Percentiles rank a stretch among this genome's conserved stretches.
Conservation (phyloP, 2,797 vertebrate species). For the Helarctos malayanus region DNA sequence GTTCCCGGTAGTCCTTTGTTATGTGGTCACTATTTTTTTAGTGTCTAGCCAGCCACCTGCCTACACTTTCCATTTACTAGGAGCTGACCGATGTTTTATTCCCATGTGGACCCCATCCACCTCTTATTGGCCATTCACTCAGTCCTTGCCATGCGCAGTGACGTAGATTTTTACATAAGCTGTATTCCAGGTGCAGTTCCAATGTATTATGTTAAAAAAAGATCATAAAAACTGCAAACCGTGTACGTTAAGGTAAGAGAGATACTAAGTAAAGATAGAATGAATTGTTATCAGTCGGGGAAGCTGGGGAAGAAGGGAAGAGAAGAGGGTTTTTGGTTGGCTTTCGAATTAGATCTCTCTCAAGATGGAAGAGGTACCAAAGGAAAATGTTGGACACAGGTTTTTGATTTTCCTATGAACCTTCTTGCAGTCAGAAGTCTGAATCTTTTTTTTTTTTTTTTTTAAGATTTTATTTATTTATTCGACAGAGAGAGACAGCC, state of each 20-base stretch:
- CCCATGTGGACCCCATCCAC: neutral
- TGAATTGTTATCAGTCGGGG: neutral
- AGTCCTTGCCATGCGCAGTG: neutral
- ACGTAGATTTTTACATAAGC: neutral
- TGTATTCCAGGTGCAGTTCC: constrained; percentile 12
- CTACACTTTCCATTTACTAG: neutral
- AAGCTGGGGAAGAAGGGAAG: neutral
- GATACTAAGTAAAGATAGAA: neutral
- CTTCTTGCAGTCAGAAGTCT: neutral
- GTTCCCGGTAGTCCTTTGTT: neutral
- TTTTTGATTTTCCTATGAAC: constrained; percentile 22
- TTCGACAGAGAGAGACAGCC: no score
- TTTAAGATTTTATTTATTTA: no score
- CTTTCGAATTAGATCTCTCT: constrained; percentile 9
- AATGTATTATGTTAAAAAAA: neutral
- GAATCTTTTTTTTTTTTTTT: neutral
- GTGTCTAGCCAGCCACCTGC: neutral
- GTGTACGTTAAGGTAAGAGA: neutral
- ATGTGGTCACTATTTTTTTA: neutral
- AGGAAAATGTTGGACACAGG: neutral
- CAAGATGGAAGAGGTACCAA: neutral
- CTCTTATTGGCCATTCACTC: neutral
- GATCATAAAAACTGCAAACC: neutral
- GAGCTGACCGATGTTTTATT: constrained; percentile 31
- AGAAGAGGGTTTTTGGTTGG: neutral